A percentile compares a stretch with the other conserved stretches of the same genome.
These are phyloP conservation scores for Ommatoiulus sabulosus DNA, from an alignment of 2,888 invertebrate species.

Conservation along the genomic window DNA sequence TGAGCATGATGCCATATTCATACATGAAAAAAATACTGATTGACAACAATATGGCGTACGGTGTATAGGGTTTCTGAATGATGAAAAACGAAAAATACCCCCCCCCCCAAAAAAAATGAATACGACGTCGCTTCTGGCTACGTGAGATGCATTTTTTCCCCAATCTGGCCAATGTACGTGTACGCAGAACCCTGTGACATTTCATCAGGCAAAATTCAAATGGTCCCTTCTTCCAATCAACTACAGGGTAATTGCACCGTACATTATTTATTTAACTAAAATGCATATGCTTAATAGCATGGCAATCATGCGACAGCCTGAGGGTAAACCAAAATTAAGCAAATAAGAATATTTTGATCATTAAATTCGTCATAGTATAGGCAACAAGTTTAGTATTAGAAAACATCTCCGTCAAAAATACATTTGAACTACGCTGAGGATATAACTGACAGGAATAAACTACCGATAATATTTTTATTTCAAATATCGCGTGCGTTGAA, in stretches of 20 bases:
- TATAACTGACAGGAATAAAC: too few species aligned
- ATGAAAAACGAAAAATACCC: conserved; percentile 32
- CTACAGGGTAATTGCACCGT: background rate
- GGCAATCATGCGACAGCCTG: too few species aligned
- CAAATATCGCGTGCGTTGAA: too few species aligned
- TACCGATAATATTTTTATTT: too few species aligned
- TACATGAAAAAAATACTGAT: conserved; percentile 47
- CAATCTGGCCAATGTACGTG: background rate
- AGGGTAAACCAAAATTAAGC: too few species aligned
- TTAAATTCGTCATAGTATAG: too few species aligned
- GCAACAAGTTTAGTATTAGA: too few species aligned
- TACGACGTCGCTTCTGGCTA: background rate
- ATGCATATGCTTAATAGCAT: too few species aligned
- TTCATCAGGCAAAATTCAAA: background rate
- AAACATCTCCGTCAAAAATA: too few species aligned
- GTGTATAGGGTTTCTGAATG: background rate
- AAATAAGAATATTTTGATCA: too few species aligned
- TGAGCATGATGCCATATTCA: conserved; percentile 35
- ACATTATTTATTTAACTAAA: background rate
- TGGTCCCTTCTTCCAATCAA: background rate
- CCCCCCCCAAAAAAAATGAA: background rate
- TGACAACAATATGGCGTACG: conserved; percentile 6
- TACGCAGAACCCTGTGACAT: background rate
- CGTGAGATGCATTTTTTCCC: background rate
- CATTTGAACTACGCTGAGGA: too few species aligned